Evolutionary conservation across 1,140 invertebrate species (phyloP).

Genomic region (Caenorhabditis inopinata): DNA sequence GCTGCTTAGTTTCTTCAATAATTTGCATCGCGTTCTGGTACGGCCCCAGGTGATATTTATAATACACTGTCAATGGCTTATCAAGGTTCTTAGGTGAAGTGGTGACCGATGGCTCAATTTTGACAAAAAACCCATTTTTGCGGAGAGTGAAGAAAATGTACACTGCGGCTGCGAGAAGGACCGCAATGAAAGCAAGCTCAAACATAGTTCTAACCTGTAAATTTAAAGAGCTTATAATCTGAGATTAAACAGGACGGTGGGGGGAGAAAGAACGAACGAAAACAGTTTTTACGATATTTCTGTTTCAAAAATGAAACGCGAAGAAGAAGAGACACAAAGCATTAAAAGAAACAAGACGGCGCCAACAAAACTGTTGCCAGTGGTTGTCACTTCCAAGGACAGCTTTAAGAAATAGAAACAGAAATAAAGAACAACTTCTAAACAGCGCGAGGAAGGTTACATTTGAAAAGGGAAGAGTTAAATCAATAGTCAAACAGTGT

Average conservation of each 20-base stretch:
- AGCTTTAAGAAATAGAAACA: not conserved
- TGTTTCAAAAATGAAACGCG: not conserved
- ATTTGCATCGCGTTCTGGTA: constrained; percentile 29
- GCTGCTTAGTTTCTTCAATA: constrained; percentile 32
- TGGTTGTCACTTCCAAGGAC: not conserved
- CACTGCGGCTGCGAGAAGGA: not conserved
- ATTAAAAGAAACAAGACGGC: not conserved
- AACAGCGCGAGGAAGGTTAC: not conserved
- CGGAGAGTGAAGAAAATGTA: not conserved
- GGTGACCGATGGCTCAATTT: constrained; percentile 1
- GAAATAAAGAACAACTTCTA: too few relatives aligned
- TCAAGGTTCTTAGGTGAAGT: constrained; percentile 12
- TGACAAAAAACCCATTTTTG: constrained; percentile 21
- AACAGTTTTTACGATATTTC: not conserved
- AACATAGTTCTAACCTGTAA: not conserved
- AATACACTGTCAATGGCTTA: constrained; percentile 45
- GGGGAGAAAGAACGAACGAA: not conserved
- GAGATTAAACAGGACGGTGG: not conserved
- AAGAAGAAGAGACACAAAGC: constrained; percentile 11
- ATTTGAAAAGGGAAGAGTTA: not conserved
- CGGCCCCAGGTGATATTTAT: constrained; percentile 50
- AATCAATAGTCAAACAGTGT: not conserved
- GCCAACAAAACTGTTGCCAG: not conserved
- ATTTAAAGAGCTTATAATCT: not conserved
- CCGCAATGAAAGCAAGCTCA: not conserved